Evolutionary conservation across 2,888 invertebrate genomes (phyloP).

Genomic region (Reticulitermes lucifugus): DNA sequence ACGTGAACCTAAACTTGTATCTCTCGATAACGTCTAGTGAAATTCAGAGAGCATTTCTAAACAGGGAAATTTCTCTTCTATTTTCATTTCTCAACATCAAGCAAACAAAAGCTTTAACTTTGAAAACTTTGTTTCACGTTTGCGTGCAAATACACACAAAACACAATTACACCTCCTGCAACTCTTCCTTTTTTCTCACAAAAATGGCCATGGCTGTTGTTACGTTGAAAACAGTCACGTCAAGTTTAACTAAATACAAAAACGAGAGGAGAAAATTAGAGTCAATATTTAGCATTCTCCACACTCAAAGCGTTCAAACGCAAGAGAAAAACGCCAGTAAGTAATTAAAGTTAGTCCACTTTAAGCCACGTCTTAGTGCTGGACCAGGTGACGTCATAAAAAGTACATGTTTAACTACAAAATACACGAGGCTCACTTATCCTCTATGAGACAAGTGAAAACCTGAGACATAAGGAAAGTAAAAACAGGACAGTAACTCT

Average conservation of each 20-base stretch:
- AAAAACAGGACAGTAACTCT: too few relatives aligned
- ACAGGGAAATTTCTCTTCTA: too few relatives aligned
- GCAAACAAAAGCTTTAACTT: slow-evolving; percentile 19
- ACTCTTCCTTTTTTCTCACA: background rate
- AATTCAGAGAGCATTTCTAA: too few relatives aligned
- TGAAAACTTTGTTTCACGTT: slow-evolving; percentile 23
- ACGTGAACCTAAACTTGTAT: too few relatives aligned
- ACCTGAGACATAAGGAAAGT: too few relatives aligned
- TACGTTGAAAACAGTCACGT: slow-evolving; percentile 14
- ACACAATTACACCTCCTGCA: slow-evolving; percentile 1
- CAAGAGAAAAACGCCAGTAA: background rate
- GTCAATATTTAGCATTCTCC: slow-evolving; percentile 23
- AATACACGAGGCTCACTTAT: too few relatives aligned
- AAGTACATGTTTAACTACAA: too few relatives aligned
- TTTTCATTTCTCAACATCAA: background rate
- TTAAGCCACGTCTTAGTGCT: too few relatives aligned
- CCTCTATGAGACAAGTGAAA: too few relatives aligned
- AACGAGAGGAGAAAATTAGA: slow-evolving; percentile 21
- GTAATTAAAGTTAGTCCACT: background rate
- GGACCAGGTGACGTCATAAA: too few relatives aligned
- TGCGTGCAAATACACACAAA: slow-evolving; percentile 26
- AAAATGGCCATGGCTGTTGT: slow-evolving; percentile 10
- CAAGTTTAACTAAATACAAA: slow-evolving; percentile 27
- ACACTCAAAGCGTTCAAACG: slow-evolving; percentile 11
- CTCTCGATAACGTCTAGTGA: too few relatives aligned